Evolutionary conservation across 1,140 invertebrate genomes (phyloP), one percentile per base, ranked within the genome.

Genomic region (Leptonema lineaticorne): DNA sequence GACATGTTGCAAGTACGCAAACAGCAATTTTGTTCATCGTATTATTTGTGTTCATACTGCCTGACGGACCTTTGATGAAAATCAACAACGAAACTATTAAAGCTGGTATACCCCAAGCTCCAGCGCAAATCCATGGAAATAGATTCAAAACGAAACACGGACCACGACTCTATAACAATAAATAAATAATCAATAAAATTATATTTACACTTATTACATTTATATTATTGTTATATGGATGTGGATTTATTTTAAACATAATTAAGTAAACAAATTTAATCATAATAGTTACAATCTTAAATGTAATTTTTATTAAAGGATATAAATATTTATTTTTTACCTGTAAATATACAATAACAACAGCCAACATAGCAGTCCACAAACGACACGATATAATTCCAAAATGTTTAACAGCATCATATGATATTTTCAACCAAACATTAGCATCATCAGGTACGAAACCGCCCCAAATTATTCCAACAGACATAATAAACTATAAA

Each of bases 351-450:
- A 95, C 85, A 14, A 97, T 76, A 4, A 88, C 87, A 20, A 92
- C 81, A 16, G 94, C 91, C 56, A 96, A 82, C 63, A 92, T 86
- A 14, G 89, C 88, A 0, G 93, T 93, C 90, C 92, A 96, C 27
- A 95, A 81, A 24, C 94, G 82, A 28, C 90, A 88, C 50, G 90
- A 89, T 69, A 78, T 81, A 59, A 77, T 78, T 67, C 76, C 76
- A 63, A 82, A 82, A 48, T 77, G 75, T 45, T 78, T 75, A 8
- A 80, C 50, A 9, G 78, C 72, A 67, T 81, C 75, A 48, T 79
- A 77, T 0, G 76, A 22, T 1, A 76, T 73, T 11, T 66, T 66
- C 9, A 75, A 62, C 77, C 76, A 78, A 0, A 76, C 74, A 2
- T 76, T 71, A 3, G 72, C 67, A 24, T 73, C 74, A 11, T 64